Evolutionary conservation across 2,888 invertebrate genomes (phyloP), one percentile per base, ranked within the genome.

Genomic region (Eristalinus sepulchralis): DNA sequence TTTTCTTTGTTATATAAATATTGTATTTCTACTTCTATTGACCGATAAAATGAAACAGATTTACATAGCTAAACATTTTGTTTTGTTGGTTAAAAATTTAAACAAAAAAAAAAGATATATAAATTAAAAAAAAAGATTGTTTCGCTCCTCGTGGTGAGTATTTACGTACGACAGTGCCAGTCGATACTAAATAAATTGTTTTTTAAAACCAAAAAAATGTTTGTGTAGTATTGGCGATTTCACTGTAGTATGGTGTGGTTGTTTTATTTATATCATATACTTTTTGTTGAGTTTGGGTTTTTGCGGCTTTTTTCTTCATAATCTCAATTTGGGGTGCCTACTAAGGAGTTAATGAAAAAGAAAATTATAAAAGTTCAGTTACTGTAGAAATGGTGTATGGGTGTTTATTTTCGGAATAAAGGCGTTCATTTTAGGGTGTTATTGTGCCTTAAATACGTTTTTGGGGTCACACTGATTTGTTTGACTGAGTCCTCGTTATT

Each of bases 141-240:
- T 75, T 73, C 75, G 79, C 70, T 84, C 71, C 75, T 64, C 81
- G 67, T 66, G 84, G 84, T 84, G 84, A 84, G 84, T 81, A 84
- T 75, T 66, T 70, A 72, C 76, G 68, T 76, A 71, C 64, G 71
- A 71, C 59, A 76, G 75, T 75, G 75, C 47, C 31, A 20, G 70
- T 83, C 63, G 83, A 34, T 77, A 70, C 47, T 62, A 53, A 57
- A 63, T 27, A 27, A 60, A 59, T 39, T 27, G 27, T 47, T 47
- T 60, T 34, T 68, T 36, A 80, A 67, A 83, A 39, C 24, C 53
- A 75, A 36, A 60, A 55, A 55, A 55, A 27, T 75, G 22, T 81
- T 77, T 77, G 66, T 77, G 71, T 83, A 83, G 77, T 83, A 24
- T 77, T 77, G 71, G 66, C 71, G 77, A 31, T 72, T 68, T 76